A percentile compares a stretch with the other conserved stretches of the same genome.
phyloP scores from a whole-genome alignment of 2,113 vertebrate species.

The Centropus bengalensis region DNA sequence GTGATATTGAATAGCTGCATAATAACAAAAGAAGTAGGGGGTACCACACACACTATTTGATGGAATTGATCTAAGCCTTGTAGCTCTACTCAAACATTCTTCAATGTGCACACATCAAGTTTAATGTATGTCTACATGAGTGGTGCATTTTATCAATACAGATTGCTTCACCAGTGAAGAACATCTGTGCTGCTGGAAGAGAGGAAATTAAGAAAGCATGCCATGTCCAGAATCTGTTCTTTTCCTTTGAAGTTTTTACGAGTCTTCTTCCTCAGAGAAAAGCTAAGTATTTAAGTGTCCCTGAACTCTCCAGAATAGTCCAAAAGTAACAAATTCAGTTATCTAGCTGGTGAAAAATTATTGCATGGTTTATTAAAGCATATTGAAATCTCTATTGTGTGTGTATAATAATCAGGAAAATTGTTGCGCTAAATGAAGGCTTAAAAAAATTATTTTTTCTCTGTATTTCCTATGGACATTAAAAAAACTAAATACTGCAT shows the following conservation, averaged over 20 bases:
- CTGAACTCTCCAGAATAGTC: not conserved
- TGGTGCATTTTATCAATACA: not conserved
- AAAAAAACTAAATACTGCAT: accelerated
- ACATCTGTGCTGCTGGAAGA: not conserved
- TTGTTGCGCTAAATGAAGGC: not conserved
- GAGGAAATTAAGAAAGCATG: not conserved
- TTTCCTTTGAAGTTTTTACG: not conserved
- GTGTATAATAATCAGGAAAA: not conserved
- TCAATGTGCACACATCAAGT: not conserved
- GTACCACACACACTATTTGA: not conserved
- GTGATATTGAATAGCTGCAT: not conserved
- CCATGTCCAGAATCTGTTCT: not conserved
- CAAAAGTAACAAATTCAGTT: not conserved
- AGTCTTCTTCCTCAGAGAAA: not conserved
- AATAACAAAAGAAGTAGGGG: not conserved
- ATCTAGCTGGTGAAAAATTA: accelerated
- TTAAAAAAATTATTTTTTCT: not conserved
- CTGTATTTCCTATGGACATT: not conserved
- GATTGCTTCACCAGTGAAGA: not conserved
- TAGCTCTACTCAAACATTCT: not conserved
- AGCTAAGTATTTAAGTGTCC: not conserved
- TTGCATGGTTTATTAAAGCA: not conserved
- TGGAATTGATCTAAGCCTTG: not conserved
- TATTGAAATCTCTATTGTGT: not conserved
- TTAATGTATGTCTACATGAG: not conserved